A percentile compares a stretch with the other conserved stretches of the same genome.
Conservation (phyloP, 2,797 vertebrate genomes). For the Pterois miles region DNA sequence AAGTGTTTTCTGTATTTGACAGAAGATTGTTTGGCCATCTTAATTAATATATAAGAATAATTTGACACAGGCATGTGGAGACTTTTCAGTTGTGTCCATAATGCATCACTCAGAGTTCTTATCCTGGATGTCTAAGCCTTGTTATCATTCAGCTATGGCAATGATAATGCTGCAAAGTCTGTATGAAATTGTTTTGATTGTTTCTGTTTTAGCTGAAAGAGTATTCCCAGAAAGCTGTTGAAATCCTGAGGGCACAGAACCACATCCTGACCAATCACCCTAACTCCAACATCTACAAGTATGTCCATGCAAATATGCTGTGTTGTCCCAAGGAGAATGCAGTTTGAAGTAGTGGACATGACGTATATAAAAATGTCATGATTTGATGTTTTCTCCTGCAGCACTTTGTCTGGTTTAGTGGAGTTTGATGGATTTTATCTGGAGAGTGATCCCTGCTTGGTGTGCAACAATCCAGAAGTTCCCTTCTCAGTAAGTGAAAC, state of each 20-base stretch:
- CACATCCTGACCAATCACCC: conserved; percentile 99
- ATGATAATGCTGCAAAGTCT: background rate
- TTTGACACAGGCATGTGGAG: background rate
- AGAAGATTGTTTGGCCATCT: background rate
- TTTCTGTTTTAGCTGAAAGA: conserved; percentile 89
- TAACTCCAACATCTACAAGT: conserved; percentile 99
- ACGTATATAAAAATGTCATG: background rate
- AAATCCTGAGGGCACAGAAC: conserved; percentile 97
- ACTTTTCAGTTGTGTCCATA: background rate
- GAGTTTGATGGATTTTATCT: conserved; percentile 98
- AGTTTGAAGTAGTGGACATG: background rate
- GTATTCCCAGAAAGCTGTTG: conserved; percentile 98
- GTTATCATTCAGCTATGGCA: background rate
- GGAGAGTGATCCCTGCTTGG: conserved; percentile 98
- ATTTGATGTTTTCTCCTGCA: conserved; percentile 62
- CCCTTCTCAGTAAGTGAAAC: conserved; percentile 90
- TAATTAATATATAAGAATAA: background rate
- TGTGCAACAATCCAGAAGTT: conserved; percentile 99
- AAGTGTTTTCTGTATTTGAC: background rate
- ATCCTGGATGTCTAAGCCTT: background rate
- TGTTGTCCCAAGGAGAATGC: background rate
- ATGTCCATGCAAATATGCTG: conserved; percentile 57
- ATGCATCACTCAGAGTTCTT: background rate
- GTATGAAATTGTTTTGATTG: background rate
- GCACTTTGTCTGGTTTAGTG: conserved; percentile 96